phyloP scores from a whole-genome alignment of 2,113 vertebrate genomes.

The Gorsachius goisagi region DNA sequence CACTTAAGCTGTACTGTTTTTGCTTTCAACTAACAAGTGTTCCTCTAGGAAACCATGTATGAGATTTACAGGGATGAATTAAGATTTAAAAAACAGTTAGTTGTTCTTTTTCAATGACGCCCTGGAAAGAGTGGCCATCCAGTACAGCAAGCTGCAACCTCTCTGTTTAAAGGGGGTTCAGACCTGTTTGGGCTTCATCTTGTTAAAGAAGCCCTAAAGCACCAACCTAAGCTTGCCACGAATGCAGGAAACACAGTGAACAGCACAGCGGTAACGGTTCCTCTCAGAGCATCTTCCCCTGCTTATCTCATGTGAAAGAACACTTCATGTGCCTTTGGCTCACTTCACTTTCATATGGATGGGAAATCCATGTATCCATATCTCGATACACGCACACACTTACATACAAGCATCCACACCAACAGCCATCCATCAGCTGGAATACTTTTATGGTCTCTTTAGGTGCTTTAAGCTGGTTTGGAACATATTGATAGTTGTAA shows the following conservation, averaged over 20 bases:
- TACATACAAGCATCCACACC: not conserved
- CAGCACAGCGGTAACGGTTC: fast-evolving
- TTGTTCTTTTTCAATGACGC: not conserved
- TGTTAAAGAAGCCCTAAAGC: not conserved
- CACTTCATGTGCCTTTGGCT: not conserved
- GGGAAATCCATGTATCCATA: not conserved
- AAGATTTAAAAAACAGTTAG: not conserved
- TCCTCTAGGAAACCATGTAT: not conserved
- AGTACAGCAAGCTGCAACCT: not conserved
- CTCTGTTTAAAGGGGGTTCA: not conserved
- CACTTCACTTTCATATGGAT: not conserved
- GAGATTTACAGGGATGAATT: not conserved
- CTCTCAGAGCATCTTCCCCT: not conserved
- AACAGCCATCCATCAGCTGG: not conserved
- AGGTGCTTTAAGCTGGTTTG: not conserved
- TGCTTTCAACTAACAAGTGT: not conserved
- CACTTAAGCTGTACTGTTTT: not conserved
- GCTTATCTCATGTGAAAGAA: not conserved
- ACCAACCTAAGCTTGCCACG: fast-evolving
- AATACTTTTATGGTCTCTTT: not conserved
- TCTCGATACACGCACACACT: not conserved
- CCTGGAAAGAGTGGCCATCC: not conserved
- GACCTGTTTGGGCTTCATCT: not conserved
- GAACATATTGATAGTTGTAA: not conserved
- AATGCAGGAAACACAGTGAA: not conserved